A percentile compares a stretch with the other conserved stretches of the same genome.
These are phyloP conservation scores for Rhinoptilus africanus DNA, from an alignment of 2,113 vertebrate genomes.

Conservation along the genomic window DNA sequence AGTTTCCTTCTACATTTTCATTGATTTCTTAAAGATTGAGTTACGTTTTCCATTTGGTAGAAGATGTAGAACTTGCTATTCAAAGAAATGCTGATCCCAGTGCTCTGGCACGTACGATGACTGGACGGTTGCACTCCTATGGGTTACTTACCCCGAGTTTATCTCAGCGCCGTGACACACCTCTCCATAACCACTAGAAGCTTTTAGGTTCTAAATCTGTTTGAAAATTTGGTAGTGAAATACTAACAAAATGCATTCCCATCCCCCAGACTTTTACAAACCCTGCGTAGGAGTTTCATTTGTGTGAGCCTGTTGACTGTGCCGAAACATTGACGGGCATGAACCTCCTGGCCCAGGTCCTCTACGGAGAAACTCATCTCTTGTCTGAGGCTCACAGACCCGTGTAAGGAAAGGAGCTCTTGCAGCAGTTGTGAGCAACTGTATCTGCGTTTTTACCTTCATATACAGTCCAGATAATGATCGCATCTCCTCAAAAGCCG, in stretches of 20 bases:
- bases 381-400: background rate
- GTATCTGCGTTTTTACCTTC: background rate
- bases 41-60: slow-evolving; percentile 3
- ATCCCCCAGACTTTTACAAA: background rate
- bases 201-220: background rate
- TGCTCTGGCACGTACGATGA: background rate
- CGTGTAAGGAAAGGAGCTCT: background rate
- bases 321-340: background rate
- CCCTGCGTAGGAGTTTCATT: background rate
- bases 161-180: background rate
- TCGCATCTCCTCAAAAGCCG: background rate
- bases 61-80: background rate
- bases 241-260: background rate
- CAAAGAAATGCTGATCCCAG: background rate
- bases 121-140: rapidly evolving
- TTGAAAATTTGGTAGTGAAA: background rate
- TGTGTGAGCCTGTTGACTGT: background rate
- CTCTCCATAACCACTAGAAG: background rate
- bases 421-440: background rate
- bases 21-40: slow-evolving; percentile 23
- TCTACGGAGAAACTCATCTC: background rate
- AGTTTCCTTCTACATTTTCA: background rate
- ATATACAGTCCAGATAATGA: background rate
- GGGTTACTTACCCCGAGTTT: background rate
- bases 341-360: background rate